These are phyloP conservation scores for Apogon hyalosoma DNA, from an alignment of 2,797 vertebrate species.

Conservation along the genomic window DNA sequence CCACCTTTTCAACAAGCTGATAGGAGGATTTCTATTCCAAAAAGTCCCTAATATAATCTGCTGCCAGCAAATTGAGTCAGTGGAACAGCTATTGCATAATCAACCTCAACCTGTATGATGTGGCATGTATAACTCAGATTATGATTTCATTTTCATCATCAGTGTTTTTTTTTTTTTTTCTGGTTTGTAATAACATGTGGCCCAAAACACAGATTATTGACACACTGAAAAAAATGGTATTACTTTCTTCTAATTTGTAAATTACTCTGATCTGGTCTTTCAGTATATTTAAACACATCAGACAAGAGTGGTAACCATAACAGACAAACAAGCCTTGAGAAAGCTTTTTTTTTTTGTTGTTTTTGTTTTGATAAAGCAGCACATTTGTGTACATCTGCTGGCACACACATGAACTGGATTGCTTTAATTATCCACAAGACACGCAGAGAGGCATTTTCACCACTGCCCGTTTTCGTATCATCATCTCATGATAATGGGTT, in stretches of 20 bases:
- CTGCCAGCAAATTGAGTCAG: constrained; percentile 67
- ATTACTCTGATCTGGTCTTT: background rate
- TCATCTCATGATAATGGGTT: background rate
- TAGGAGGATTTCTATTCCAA: constrained; percentile 46
- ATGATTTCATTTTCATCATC: constrained; percentile 36
- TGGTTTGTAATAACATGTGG: constrained; percentile 1
- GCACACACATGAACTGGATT: background rate
- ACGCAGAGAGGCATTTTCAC: too few relatives aligned
- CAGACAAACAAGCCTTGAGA: background rate
- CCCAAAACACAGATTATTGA: constrained; percentile 11
- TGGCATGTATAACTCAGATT: constrained; percentile 50
- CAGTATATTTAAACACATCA: background rate
- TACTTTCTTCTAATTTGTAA: constrained; percentile 8
- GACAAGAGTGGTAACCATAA: background rate
- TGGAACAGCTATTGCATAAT: constrained; percentile 67
- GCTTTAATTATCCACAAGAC: background rate
- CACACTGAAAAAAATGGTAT: constrained; percentile 6
- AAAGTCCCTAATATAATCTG: constrained; percentile 62
- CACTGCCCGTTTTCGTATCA: too few relatives aligned
- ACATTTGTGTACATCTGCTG: background rate
- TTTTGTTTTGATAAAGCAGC: too few relatives aligned
- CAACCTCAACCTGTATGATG: constrained; percentile 44
- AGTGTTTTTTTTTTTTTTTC: background rate
- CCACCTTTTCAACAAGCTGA: constrained; percentile 39
- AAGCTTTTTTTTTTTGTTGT: too few relatives aligned